Percentiles rank a stretch among this genome's conserved stretches.
These are phyloP conservation scores for Bibio marci DNA, from an alignment of 2,888 invertebrate genomes.

Conservation along the genomic window DNA sequence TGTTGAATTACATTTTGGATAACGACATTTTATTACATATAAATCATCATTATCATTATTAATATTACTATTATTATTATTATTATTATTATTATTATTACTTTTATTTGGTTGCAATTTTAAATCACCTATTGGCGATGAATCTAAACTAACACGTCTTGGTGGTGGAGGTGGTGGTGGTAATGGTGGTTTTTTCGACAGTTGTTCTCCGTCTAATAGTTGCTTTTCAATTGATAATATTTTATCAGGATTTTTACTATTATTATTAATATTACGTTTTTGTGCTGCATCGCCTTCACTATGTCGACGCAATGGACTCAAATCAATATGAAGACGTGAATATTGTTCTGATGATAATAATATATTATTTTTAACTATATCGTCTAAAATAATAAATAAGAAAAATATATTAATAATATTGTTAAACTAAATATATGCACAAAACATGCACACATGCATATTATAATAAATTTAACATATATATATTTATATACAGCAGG, in stretches of 20 bases:
- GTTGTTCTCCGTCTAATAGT: too few species aligned
- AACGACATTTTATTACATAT: constrained; percentile 56
- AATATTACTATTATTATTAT: too few species aligned
- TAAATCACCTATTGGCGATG: too few species aligned
- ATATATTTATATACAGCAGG: too few species aligned
- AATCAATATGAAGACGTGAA: constrained; percentile 13
- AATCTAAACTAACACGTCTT: constrained; percentile 47
- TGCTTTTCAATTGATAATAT: constrained; percentile 5
- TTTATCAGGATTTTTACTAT: constrained; percentile 3
- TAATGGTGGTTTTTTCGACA: constrained; percentile 6
- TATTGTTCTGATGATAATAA: constrained; percentile 6
- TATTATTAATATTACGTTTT: constrained; percentile 18
- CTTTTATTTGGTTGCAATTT: too few species aligned
- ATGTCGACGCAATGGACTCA: constrained; percentile 33
- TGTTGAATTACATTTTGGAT: constrained; percentile 61
- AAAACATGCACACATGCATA: too few species aligned
- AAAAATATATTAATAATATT: constrained; percentile 2
- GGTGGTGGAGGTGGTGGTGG: constrained; percentile 15
- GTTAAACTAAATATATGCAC: too few species aligned
- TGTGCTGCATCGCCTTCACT: constrained; percentile 44
- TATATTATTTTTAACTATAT: constrained; percentile 22
- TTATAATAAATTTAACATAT: too few species aligned
- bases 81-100: too few species aligned
- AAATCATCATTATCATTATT: too few species aligned
- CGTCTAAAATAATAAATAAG: constrained; percentile 13